A percentile compares a stretch with the other conserved stretches of the same genome.
Conservation (phyloP, 2,888 invertebrate genomes). For the Nephrocerus scutellatus region DNA sequence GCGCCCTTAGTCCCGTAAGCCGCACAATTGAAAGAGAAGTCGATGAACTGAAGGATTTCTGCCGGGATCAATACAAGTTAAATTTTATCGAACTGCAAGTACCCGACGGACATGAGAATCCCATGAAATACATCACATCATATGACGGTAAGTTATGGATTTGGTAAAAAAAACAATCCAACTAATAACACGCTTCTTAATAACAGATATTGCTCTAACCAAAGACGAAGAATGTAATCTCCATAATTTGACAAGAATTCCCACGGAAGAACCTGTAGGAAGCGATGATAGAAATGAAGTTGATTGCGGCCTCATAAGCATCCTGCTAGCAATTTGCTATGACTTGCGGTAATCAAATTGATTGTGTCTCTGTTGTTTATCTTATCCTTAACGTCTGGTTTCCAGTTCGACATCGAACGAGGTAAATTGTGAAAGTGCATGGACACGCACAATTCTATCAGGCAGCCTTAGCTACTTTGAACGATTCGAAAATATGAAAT, state of each 20-base stretch:
- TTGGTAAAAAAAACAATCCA: not conserved
- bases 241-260: conserved; percentile 33
- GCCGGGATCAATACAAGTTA: conserved; percentile 41
- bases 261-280: conserved; percentile 18
- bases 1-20: conserved; percentile 32
- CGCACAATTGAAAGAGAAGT: conserved; percentile 35
- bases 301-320: conserved; percentile 41
- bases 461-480: conserved; percentile 40
- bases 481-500: conserved; percentile 33
- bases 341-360: conserved; percentile 33
- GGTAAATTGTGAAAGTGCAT: conserved; percentile 41
- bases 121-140: conserved; percentile 34
- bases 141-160: conserved; percentile 29
- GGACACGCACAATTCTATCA: conserved; percentile 42
- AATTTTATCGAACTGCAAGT: conserved; percentile 43
- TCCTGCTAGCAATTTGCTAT: conserved; percentile 42
- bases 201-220: conserved; percentile 31
- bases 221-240: conserved; percentile 35
- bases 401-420: conserved; percentile 38
- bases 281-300: conserved; percentile 31
- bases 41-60: conserved; percentile 39
- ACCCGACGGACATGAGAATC: conserved; percentile 43
- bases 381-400: not conserved
- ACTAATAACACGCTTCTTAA: too few relatives aligned
- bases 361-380: not conserved